Conservation (phyloP, 2,888 invertebrate species). For the Drosophila pegasa region DNA sequence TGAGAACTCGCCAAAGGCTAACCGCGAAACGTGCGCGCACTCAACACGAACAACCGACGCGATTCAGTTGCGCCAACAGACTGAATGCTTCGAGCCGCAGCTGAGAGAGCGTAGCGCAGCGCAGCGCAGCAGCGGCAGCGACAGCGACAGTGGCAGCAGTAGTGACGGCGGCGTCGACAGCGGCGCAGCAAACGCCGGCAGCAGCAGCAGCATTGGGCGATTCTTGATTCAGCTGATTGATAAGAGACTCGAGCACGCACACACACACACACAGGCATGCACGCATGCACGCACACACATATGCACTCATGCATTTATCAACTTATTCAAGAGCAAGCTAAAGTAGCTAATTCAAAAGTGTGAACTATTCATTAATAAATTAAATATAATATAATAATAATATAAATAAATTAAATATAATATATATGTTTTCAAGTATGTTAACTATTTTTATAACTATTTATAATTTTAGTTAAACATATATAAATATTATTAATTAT, state of each 20-base stretch:
- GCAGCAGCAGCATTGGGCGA: constrained; percentile 25
- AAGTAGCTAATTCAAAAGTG: background rate
- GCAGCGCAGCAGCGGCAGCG: constrained; percentile 20
- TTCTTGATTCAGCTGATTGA: constrained; percentile 25
- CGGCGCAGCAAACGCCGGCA: constrained; percentile 11
- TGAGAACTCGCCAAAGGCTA: constrained; percentile 47
- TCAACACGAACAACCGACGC: constrained; percentile 66
- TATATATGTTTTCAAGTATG: background rate
- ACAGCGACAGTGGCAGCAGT: constrained; percentile 32
- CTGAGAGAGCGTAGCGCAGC: constrained; percentile 42
- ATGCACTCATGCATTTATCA: background rate
- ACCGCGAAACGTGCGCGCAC: constrained; percentile 35
- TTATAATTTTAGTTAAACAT: no score
- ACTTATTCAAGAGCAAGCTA: background rate
- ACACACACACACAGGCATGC: background rate
- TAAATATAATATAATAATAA: background rate
- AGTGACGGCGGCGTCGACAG: background rate
- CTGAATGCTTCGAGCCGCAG: constrained; percentile 49
- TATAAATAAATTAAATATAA: background rate
- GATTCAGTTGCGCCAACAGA: constrained; percentile 74
- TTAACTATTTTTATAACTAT: no score
- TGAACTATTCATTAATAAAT: background rate
- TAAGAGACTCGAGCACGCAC: constrained; percentile 21
- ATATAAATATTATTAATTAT: no score
- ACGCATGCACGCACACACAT: background rate